phyloP scores from a whole-genome alignment of 2,888 invertebrate species.

The Pristionchus mayeri region DNA sequence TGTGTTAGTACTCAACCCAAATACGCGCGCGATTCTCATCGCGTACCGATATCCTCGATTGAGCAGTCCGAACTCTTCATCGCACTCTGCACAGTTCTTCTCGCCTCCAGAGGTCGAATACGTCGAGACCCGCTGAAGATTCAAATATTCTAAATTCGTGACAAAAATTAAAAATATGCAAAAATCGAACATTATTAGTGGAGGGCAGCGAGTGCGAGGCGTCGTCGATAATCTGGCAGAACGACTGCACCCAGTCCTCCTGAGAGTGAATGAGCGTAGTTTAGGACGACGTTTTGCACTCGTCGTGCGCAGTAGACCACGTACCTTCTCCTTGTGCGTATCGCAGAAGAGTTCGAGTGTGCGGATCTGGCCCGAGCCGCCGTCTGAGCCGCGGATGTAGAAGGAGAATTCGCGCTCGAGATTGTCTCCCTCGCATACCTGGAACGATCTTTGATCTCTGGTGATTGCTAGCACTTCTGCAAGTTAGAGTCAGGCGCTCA shows the following conservation, averaged over 20 bases:
- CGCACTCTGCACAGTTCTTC: slow-evolving; percentile 71
- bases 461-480: background rate
- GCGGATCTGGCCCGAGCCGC: slow-evolving; percentile 63
- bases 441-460: slow-evolving; percentile 49
- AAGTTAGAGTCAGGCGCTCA: slow-evolving; percentile 65
- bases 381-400: slow-evolving; percentile 79
- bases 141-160: background rate
- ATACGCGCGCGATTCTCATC: background rate
- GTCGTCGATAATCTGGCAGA: slow-evolving; percentile 71
- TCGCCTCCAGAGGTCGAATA: slow-evolving; percentile 37
- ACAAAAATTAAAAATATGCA: background rate
- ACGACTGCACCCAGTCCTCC: slow-evolving; percentile 69
- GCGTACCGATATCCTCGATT: slow-evolving; percentile 40
- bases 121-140: slow-evolving; percentile 41
- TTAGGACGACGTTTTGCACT: background rate
- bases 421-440: slow-evolving; percentile 82
- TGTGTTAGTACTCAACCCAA: slow-evolving; percentile 31
- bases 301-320: background rate
- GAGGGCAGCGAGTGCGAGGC: slow-evolving; percentile 50
- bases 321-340: slow-evolving; percentile 67
- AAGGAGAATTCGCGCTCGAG: slow-evolving; percentile 82
- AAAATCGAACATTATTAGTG: slow-evolving; percentile 34
- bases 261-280: background rate
- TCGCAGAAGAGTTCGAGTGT: slow-evolving; percentile 72
- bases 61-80: slow-evolving; percentile 65